Evolutionary conservation across 2,797 vertebrate genomes (phyloP), one percentile per base, ranked within the genome.

Genomic region (Peromyscus attwateri): DNA sequence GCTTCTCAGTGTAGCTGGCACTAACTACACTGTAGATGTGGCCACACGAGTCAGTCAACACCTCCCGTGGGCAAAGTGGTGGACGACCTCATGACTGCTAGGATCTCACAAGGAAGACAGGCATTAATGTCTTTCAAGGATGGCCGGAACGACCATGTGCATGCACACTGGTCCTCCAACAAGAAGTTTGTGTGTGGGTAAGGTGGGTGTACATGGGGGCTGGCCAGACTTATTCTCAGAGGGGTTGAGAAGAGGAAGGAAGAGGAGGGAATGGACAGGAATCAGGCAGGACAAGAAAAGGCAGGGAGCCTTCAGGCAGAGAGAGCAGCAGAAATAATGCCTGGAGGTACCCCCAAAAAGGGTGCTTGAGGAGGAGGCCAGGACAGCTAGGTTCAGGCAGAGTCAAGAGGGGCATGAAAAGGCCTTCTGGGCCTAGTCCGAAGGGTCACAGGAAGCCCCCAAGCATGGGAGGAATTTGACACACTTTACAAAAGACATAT

Each of bases 121-220:
- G 55, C 6, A 17, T 8, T n/a, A 57, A 21, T 27, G 87, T n/a
- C 37, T 76, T 75, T 31, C 27, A 52, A 87, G 23, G 11, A 79
- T 5, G 29, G 27, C 6, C 40, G 49, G 31, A 66, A 49, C 1
- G 17, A 40, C 34, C 43, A 16, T 60, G 37, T 25, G 46, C 7
- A 17, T 1, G 16, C 27, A 10, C 37, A 34, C 75, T 14, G 31
- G 10, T 49, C 82, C 76, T 46, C 9, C 0, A 77, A 77, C n/a
- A 83, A 70, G 27, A 90, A 55, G 55, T 19, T 16, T 40, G 23
- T 40, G n/a, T 82, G 80, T 12, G 55, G 52, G 12, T 3, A 2
- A 27, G 9, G 2, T 0, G n/a, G n/a, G 37, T 21, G 46, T 0
- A 0, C 0, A 29, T 14, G 27, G 57, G 40, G 10, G 60, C 68